Percentiles rank a stretch among this genome's conserved stretches.
These are phyloP conservation scores for Hymenopus coronatus DNA, from an alignment of 2,888 invertebrate species.

Conservation along the genomic window DNA sequence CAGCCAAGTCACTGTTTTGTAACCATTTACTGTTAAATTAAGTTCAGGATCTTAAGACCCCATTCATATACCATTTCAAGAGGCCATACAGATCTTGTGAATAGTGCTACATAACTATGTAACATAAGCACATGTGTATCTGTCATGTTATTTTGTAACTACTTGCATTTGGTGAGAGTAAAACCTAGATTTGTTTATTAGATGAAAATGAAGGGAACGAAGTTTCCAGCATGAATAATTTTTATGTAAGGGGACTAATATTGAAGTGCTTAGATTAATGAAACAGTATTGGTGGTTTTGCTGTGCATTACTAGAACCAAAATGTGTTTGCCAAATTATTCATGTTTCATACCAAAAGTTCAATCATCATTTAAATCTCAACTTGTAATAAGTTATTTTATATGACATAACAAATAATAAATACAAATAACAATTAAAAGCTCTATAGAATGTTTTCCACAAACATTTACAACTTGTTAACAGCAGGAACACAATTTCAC, in stretches of 20 bases:
- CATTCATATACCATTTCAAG: not conserved
- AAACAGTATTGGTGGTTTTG: not conserved
- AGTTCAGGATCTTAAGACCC: not conserved
- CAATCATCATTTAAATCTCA: no score
- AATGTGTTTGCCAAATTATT: no score
- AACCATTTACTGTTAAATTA: not conserved
- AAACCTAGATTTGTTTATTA: not conserved
- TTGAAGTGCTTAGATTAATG: not conserved
- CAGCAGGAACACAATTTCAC: no score
- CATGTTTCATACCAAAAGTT: no score
- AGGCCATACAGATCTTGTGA: not conserved
- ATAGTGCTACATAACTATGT: not conserved
- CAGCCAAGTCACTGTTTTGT: no score
- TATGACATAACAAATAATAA: no score
- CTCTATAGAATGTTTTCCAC: no score
- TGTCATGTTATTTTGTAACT: not conserved
- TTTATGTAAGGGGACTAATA: not conserved
- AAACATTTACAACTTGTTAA: no score
- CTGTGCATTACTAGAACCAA: not conserved
- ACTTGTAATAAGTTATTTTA: no score
- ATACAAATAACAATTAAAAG: no score
- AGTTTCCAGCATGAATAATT: not conserved
- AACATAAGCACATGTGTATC: not conserved
- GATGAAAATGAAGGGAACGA: not conserved
- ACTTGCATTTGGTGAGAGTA: not conserved